Conservation (phyloP, 92 coral and sea anemone species). For the Siderastrea radians region DNA sequence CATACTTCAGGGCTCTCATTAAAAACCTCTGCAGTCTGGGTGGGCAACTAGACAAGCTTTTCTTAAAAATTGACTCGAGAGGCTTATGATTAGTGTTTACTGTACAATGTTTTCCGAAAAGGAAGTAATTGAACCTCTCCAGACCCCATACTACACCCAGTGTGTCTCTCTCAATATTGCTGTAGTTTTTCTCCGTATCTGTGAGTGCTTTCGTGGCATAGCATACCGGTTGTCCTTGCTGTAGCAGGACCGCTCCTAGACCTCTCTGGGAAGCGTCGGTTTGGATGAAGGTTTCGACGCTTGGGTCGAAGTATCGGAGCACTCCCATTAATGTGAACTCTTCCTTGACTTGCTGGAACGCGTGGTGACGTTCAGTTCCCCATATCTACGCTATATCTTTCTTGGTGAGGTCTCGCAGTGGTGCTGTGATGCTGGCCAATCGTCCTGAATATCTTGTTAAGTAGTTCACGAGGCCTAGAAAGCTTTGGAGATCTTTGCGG, state of each 20-base stretch:
- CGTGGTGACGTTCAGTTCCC: conserved; percentile 16
- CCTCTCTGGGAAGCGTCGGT: conserved; percentile 69
- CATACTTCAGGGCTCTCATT: conserved; percentile 31
- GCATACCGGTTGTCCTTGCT: conserved; percentile 54
- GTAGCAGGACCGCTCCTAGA: conserved; percentile 55
- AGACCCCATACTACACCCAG: conserved; percentile 71
- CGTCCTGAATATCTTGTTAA: conserved; percentile 10
- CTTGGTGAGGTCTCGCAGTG: conserved; percentile 37
- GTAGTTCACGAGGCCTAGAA: conserved; percentile 23
- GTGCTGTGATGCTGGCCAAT: conserved; percentile 33
- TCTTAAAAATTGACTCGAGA: conserved; percentile 50
- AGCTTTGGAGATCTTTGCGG: conserved; percentile 1
- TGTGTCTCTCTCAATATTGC: conserved; percentile 66
- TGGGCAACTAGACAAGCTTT: conserved; percentile 32
- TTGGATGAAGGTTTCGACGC: conserved; percentile 25
- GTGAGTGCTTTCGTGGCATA: conserved; percentile 67
- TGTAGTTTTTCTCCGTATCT: conserved; percentile 52
- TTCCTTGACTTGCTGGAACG: conserved; percentile 21
- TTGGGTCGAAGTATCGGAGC: conserved; percentile 19
- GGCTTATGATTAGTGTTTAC: conserved; percentile 75
- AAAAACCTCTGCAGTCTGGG: conserved; percentile 39
- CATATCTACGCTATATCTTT: conserved; percentile 20
- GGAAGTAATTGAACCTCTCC: conserved; percentile 64
- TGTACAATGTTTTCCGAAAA: conserved; percentile 52
- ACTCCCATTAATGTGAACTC: neutral